These are phyloP conservation scores for Ptyas mucosa DNA, from an alignment of 2,113 vertebrate species.

Conservation along the genomic window DNA sequence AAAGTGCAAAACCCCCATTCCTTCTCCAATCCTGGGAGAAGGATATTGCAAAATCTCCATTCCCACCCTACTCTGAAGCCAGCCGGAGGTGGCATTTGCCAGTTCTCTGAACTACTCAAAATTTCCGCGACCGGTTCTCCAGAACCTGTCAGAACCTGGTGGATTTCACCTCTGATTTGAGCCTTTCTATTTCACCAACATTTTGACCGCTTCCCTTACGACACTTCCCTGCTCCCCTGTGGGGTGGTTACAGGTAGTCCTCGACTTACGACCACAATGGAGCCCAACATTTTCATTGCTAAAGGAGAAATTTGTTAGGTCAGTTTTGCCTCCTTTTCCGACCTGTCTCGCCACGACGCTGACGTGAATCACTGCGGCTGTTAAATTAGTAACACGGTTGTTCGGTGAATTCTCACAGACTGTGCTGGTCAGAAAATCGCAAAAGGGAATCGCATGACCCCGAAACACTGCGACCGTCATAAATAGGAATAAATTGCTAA, in stretches of 20 bases:
- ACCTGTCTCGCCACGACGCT: accelerated
- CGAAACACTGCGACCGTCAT: too few species aligned
- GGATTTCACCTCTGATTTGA: neutral
- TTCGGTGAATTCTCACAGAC: neutral
- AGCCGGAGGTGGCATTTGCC: too few species aligned
- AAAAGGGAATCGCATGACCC: too few species aligned
- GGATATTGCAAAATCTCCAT: too few species aligned
- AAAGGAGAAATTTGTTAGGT: neutral
- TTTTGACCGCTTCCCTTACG: neutral
- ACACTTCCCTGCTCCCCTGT: neutral
- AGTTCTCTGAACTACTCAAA: too few species aligned
- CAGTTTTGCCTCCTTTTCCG: accelerated
- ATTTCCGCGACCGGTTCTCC: too few species aligned
- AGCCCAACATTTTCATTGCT: neutral
- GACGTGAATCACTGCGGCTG: neutral
- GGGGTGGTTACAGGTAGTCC: neutral
- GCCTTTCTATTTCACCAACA: neutral
- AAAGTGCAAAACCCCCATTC: too few species aligned
- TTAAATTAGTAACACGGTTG: neutral
- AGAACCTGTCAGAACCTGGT: too few species aligned
- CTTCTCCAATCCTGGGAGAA: too few species aligned
- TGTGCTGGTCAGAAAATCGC: neutral
- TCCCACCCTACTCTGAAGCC: too few species aligned
- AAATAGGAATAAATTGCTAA: too few species aligned
- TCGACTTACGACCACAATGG: neutral